phyloP scores from a whole-genome alignment of 2,888 invertebrate genomes.

The Baronia brevicornis region DNA sequence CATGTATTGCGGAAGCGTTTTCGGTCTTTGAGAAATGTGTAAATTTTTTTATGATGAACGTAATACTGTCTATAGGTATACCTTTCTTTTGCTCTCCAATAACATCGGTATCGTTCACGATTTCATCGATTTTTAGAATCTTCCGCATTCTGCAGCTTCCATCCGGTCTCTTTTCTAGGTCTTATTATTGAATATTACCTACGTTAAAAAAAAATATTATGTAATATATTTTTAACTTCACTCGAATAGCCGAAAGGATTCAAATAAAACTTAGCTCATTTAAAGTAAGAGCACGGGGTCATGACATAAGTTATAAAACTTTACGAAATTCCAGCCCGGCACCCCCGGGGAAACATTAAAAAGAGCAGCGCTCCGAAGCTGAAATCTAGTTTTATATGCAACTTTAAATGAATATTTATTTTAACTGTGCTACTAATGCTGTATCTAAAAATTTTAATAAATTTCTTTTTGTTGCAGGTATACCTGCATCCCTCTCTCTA shows the following conservation, averaged over 20 bases:
- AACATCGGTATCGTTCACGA: no score
- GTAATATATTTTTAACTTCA: neutral
- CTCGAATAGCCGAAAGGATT: conserved; percentile 6
- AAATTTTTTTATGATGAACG: no score
- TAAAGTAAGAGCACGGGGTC: conserved; percentile 7
- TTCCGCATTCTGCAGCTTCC: no score
- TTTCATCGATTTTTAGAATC: no score
- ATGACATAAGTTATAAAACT: conserved; percentile 12
- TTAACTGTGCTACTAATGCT: conserved; percentile 6
- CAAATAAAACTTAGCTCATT: conserved; percentile 12
- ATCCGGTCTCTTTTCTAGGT: no score
- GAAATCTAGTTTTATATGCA: conserved; percentile 11
- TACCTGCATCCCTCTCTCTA: no score
- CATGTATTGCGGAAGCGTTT: no score
- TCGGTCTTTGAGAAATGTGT: no score
- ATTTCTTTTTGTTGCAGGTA: conserved; percentile 15
- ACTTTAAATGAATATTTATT: conserved; percentile 11
- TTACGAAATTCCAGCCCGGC: conserved; percentile 6
- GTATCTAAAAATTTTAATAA: conserved; percentile 9
- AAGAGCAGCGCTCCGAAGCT: conserved; percentile 2
- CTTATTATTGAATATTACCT: no score
- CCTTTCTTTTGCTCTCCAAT: no score
- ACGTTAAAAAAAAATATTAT: no score
- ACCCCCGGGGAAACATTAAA: conserved; percentile 10
- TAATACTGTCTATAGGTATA: no score